A percentile compares a stretch with the other conserved stretches of the same genome.
These are phyloP conservation scores for Stichodactyla mertensii DNA, from an alignment of 64 coral and sea anemone species.

Conservation along the genomic window DNA sequence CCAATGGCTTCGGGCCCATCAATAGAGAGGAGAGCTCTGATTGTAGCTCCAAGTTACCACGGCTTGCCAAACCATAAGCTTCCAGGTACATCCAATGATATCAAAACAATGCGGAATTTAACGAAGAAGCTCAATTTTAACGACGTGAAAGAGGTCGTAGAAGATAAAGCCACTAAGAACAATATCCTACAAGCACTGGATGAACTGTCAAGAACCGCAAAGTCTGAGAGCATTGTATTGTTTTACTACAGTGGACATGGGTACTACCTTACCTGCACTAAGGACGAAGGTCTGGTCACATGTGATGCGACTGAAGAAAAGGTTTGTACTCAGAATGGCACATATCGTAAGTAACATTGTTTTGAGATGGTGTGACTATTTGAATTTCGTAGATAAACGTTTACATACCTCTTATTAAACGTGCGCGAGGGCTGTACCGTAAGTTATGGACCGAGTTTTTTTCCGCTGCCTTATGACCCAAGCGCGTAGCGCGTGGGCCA, in stretches of 20 bases:
- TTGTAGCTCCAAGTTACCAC: neutral
- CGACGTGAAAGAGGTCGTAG: neutral
- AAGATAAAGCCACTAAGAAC: neutral
- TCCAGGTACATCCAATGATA: neutral
- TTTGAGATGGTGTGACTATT: too few relatives aligned
- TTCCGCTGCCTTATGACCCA: too few relatives aligned
- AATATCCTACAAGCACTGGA: neutral
- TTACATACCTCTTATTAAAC: too few relatives aligned
- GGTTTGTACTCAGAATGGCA: neutral
- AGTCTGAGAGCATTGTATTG: neutral
- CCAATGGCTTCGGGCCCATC: neutral
- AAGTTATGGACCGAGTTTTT: too few relatives aligned
- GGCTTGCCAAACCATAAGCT: neutral
- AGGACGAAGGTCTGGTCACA: neutral
- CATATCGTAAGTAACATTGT: too few relatives aligned
- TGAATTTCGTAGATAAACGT: too few relatives aligned
- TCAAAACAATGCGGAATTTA: neutral
- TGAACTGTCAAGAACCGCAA: neutral
- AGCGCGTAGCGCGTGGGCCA: too few relatives aligned
- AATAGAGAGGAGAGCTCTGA: neutral
- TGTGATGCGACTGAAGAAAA: neutral
- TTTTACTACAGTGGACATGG: conserved; percentile 5
- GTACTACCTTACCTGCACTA: neutral
- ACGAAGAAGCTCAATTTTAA: neutral
- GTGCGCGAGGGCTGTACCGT: too few relatives aligned